These are phyloP conservation scores for Ceuthmochares aereus DNA, from an alignment of 2,113 vertebrate genomes.

Conservation along the genomic window DNA sequence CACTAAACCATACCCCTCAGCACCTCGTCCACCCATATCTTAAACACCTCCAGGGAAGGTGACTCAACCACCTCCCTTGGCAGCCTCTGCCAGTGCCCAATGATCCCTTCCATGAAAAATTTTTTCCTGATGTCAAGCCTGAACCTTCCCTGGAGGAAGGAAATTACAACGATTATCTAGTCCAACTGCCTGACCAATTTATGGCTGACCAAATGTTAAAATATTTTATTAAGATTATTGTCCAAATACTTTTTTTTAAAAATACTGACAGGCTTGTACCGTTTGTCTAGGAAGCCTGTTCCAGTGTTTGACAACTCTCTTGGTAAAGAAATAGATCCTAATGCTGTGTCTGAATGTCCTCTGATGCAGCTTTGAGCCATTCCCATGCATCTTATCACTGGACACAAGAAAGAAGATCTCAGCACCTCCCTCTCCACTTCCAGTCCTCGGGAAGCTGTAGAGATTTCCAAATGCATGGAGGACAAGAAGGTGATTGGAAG, in stretches of 20 bases:
- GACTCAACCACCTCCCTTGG: too few species aligned
- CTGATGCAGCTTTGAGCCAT: not conserved
- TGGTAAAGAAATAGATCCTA: not conserved
- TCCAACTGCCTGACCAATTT: not conserved
- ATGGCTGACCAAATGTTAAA: not conserved
- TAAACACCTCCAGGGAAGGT: too few species aligned
- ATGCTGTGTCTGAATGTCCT: not conserved
- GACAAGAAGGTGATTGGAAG: not conserved
- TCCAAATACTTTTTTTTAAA: not conserved
- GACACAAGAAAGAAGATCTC: not conserved
- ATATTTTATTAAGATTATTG: not conserved
- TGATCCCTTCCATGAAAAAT: too few species aligned
- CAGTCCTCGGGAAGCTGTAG: not conserved
- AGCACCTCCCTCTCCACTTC: not conserved
- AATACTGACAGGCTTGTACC: not conserved
- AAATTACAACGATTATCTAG: not conserved
- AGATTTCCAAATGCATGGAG: not conserved
- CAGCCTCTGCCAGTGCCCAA: too few species aligned
- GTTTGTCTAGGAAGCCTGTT: not conserved
- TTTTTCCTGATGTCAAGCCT: too few species aligned
- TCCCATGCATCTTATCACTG: accelerated
- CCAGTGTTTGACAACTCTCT: not conserved
- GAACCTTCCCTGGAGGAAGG: not conserved
- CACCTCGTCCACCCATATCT: too few species aligned
- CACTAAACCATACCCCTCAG: too few species aligned